Evolutionary conservation across 2,797 vertebrate genomes (phyloP), one percentile per base, ranked within the genome.

Genomic region (Merluccius polli): DNA sequence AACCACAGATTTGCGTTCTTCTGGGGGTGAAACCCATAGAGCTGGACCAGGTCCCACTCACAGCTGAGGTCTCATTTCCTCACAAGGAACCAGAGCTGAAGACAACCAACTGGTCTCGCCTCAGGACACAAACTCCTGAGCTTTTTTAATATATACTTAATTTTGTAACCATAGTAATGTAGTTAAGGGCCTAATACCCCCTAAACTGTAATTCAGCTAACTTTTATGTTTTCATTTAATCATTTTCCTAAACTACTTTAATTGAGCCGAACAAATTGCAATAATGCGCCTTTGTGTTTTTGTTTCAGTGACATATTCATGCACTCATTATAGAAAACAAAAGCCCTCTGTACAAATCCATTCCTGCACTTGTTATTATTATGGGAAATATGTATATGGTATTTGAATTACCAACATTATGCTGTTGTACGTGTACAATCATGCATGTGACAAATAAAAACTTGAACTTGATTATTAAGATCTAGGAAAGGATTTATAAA

Each of bases 11-110:
- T 24, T 65, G 10, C 24, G 10, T 63, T 21, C 52, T 27, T 63
- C n/a, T 63, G 52, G 52, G 48, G 48, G 48, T 48, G 41, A 48
- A 41, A 59, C 21, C 52, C 52, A 24, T 7, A 8, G 52, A 24
- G 24, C 81, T 84, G 86, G 83, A 83, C 70, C 59, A 9, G 72
- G 73, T 87, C 86, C 87, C 73, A 77, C 75, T 74, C 79, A 89
- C 78, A 89, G 84, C 84, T 83, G 82, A 52, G 63, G 76, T 38
- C 86, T 88, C 79, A 89, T 91, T 91, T 91, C 84, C 89, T 89
- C 78, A 71, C 21, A 79, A 78, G 80, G 79, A 78, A 52, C 78
- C 69, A 59, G 52, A 59, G 52, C 52, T n/a, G 79, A 77, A 79
- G 75, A 69, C 80, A 83, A 73, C 74, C 72, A 70, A 84, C 75